Evolutionary conservation across 2,888 invertebrate species (phyloP).

Genomic region (Watsonalla binaria): DNA sequence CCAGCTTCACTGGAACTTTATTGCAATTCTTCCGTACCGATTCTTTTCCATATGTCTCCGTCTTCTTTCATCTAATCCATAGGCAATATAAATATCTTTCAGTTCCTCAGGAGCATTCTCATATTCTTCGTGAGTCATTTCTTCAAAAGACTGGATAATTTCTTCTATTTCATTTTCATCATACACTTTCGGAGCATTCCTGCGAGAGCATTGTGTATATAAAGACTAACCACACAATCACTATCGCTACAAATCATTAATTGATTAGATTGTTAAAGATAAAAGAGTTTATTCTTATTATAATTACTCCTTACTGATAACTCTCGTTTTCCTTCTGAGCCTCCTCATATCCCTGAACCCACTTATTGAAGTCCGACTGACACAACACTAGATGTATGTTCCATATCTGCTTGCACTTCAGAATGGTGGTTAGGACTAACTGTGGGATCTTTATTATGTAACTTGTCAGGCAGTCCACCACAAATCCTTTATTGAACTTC

Average conservation of each 20-base stretch:
- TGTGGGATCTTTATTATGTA: conserved; percentile 49
- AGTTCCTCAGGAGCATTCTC: conserved; percentile 46
- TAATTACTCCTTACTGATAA: conserved; percentile 41
- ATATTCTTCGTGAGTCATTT: conserved; percentile 59
- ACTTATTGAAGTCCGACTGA: conserved; percentile 59
- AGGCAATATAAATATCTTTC: conserved; percentile 48
- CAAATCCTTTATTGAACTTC: conserved; percentile 55
- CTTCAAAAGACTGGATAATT: conserved; percentile 46
- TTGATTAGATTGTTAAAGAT: not conserved
- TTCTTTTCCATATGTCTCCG: conserved; percentile 36
- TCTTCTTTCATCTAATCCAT: conserved; percentile 56
- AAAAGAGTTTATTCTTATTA: not conserved
- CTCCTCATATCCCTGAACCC: conserved; percentile 59
- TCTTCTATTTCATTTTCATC: conserved; percentile 50
- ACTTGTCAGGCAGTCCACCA: conserved; percentile 60
- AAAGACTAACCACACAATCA: conserved; percentile 20
- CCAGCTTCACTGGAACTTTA: too few species aligned
- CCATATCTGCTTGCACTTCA: conserved; percentile 57
- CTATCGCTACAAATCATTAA: not conserved
- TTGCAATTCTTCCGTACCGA: conserved; percentile 14
- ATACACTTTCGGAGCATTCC: conserved; percentile 38
- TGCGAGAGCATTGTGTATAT: not conserved
- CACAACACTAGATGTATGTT: conserved; percentile 61
- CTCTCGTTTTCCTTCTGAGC: conserved; percentile 44
- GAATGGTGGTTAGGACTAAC: conserved; percentile 44